Conservation (phyloP, 2,113 vertebrate species). For the Tyto alba region DNA sequence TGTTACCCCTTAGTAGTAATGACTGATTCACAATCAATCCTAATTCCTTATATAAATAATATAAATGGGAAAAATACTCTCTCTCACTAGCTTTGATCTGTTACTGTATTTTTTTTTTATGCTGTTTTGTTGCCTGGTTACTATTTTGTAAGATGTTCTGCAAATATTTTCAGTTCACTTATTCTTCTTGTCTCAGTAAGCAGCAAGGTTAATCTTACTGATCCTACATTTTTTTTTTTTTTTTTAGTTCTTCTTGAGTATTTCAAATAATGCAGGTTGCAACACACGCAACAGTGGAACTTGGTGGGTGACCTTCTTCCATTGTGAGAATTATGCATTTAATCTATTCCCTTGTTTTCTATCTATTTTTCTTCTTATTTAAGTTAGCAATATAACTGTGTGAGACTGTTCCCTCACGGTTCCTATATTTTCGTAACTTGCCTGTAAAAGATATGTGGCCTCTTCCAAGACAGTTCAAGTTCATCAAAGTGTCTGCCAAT, state of each 20-base stretch:
- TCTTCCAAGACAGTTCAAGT: neutral
- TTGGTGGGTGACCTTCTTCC: neutral
- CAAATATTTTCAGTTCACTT: neutral
- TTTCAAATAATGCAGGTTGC: neutral
- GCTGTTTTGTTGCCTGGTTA: neutral
- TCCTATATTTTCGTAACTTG: neutral
- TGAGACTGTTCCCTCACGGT: neutral
- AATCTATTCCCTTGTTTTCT: neutral
- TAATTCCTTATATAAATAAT: neutral
- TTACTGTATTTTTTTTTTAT: neutral
- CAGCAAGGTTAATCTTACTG: neutral
- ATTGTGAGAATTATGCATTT: neutral
- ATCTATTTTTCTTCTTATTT: neutral
- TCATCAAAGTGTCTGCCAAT: neutral
- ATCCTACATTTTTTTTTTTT: neutral
- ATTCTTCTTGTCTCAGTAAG: neutral
- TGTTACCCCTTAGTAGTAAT: neutral
- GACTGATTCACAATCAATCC: neutral
- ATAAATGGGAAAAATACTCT: neutral
- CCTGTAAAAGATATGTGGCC: neutral
- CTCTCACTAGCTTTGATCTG: neutral
- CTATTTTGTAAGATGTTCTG: neutral
- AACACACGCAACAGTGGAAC: neutral
- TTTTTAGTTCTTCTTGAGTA: neutral
- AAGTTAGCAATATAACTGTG: neutral